A percentile compares a stretch with the other conserved stretches of the same genome.
phyloP scores from a whole-genome alignment of 2,797 vertebrate genomes.

The Danio tinwini region DNA sequence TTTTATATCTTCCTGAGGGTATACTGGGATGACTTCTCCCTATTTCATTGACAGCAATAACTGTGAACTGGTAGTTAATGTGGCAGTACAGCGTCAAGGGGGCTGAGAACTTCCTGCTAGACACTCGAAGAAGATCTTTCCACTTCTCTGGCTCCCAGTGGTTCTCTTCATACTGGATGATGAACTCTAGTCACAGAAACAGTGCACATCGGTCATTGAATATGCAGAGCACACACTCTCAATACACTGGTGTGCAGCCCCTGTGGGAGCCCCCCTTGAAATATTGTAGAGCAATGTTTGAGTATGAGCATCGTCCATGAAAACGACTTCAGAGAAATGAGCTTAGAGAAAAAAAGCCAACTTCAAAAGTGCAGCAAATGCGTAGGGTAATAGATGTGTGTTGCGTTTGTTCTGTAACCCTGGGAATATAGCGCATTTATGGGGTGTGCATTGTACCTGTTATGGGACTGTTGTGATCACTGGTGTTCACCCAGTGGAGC shows the following conservation, averaged over 20 bases:
- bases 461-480: slow-evolving; percentile 84
- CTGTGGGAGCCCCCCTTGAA: slow-evolving; percentile 19
- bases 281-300: slow-evolving; percentile 10
- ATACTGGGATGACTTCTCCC: slow-evolving; percentile 86
- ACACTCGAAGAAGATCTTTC: slow-evolving; percentile 80
- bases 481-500: slow-evolving; percentile 85
- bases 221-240: slow-evolving; percentile 24
- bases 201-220: slow-evolving; percentile 45
- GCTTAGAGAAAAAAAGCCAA: slow-evolving; percentile 19
- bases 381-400: not conserved
- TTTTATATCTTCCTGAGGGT: slow-evolving; percentile 82
- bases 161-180: slow-evolving; percentile 90
- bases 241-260: slow-evolving; percentile 19
- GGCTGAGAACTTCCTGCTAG: slow-evolving; percentile 78
- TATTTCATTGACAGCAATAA: slow-evolving; percentile 84
- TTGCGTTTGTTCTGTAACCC: not conserved
- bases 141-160: slow-evolving; percentile 84
- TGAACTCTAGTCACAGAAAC: slow-evolving; percentile 78
- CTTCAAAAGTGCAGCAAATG: slow-evolving; percentile 4
- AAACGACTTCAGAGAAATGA: slow-evolving; percentile 17
- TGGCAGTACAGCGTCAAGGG: slow-evolving; percentile 81
- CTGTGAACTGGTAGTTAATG: slow-evolving; percentile 89
- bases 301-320: not conserved
- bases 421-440: not conserved
- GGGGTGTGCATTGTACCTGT: slow-evolving; percentile 76